Evolutionary conservation across 2,113 vertebrate species (phyloP).

Genomic region (Myanophis thanlyinensis): DNA sequence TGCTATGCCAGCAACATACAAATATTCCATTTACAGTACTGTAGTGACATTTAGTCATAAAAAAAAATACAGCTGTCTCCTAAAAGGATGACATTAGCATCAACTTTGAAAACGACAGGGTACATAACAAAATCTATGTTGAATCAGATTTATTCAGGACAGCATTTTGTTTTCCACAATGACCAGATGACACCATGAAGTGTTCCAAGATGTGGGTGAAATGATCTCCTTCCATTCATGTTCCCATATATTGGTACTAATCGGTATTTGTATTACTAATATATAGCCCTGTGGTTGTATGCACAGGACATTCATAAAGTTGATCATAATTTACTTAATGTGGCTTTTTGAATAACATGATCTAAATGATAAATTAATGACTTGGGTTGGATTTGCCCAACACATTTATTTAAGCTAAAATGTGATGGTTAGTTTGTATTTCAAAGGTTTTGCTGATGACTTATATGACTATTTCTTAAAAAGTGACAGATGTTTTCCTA

Average conservation of each 20-base stretch:
- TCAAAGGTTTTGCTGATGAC: background rate
- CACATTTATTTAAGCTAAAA: background rate
- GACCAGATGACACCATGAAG: background rate
- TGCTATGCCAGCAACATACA: background rate
- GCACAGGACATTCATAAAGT: background rate
- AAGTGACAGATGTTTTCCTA: background rate
- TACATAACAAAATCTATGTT: background rate
- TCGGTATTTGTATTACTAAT: background rate
- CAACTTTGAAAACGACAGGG: background rate
- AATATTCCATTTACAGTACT: background rate
- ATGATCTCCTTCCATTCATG: background rate
- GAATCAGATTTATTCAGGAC: background rate
- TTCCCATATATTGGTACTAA: background rate
- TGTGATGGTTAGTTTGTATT: background rate
- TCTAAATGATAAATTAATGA: background rate
- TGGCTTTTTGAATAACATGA: background rate
- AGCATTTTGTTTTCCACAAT: background rate
- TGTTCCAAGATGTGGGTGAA: background rate
- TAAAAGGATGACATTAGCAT: background rate
- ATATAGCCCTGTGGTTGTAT: background rate
- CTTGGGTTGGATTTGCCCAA: background rate
- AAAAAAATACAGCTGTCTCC: background rate
- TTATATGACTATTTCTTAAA: background rate
- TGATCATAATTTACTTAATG: background rate
- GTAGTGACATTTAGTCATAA: background rate